Conservation (phyloP, 30 jellyfish, hydroid and myxozoan species). For the Chironex yamaguchii region DNA sequence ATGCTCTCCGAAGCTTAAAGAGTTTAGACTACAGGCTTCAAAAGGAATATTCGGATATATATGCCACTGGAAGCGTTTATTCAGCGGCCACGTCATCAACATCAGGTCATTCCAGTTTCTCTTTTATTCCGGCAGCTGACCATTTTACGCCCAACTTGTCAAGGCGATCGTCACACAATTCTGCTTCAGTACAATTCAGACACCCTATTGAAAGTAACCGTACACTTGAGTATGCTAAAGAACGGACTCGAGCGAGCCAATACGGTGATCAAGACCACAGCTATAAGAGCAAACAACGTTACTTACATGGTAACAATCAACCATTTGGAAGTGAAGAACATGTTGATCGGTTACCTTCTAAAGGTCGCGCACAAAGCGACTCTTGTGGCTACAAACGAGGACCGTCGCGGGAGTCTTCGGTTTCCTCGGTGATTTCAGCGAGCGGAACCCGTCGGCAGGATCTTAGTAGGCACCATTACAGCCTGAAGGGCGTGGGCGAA, state of each 20-base stretch:
- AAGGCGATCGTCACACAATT: too few relatives aligned
- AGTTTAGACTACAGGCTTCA: constrained; percentile 79
- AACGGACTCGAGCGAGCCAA: too few relatives aligned
- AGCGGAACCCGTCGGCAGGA: neutral
- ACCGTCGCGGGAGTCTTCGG: neutral
- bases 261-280: neutral
- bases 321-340: neutral
- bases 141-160: neutral
- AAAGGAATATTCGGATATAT: constrained; percentile 20
- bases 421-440: neutral
- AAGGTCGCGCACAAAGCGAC: too few relatives aligned
- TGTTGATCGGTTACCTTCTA: neutral
- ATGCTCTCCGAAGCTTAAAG: constrained; percentile 75
- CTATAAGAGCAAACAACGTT: neutral
- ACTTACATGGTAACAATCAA: neutral
- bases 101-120: neutral
- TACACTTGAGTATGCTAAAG: too few relatives aligned
- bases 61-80: neutral
- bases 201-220: neutral
- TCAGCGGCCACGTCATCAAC: neutral
- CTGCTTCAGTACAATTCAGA: neutral
- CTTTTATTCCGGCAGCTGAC: too few relatives aligned
- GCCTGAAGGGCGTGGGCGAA: neutral
- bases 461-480: neutral
- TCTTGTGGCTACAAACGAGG: too few relatives aligned